phyloP scores from a whole-genome alignment of 1,140 invertebrate genomes.

The Psilanteris sp. region DNA sequence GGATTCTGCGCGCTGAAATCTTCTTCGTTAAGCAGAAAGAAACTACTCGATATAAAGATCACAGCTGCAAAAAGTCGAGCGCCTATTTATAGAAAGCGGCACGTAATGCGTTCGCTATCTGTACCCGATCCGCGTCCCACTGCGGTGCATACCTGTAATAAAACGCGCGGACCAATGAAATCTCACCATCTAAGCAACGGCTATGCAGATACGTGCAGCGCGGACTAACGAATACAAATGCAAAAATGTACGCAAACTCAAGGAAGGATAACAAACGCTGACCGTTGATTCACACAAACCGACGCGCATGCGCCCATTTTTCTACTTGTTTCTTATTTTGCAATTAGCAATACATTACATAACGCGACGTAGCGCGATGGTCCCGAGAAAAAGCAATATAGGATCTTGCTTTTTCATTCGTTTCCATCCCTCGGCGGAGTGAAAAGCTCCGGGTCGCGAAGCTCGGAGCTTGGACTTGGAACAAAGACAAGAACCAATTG shows the following conservation, averaged over 20 bases:
- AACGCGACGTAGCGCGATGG: no score
- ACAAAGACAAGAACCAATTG: no score
- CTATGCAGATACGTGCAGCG: conserved; percentile 39
- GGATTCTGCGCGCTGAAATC: conserved; percentile 17
- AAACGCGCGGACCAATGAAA: conserved; percentile 39
- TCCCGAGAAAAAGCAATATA: no score
- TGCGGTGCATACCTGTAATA: conserved; percentile 42
- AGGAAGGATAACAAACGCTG: conserved; percentile 10
- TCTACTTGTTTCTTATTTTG: conserved; percentile 17
- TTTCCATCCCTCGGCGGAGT: no score
- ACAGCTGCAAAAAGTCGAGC: conserved; percentile 34
- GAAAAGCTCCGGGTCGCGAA: no score
- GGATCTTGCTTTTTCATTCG: no score
- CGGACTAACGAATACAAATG: conserved; percentile 23
- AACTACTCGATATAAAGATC: conserved; percentile 37
- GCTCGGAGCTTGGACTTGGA: no score
- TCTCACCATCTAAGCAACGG: conserved; percentile 30
- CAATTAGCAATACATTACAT: no score
- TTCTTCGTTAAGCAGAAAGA: conserved; percentile 33
- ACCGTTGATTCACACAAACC: conserved; percentile 14
- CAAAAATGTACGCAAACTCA: conserved; percentile 20
- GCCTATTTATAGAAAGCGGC: conserved; percentile 51
- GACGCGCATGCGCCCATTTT: no score
- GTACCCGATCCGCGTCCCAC: conserved; percentile 21
- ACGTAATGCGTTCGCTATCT: conserved; percentile 37